phyloP scores from a whole-genome alignment of 2,888 invertebrate genomes.

The Apodemia duryi region DNA sequence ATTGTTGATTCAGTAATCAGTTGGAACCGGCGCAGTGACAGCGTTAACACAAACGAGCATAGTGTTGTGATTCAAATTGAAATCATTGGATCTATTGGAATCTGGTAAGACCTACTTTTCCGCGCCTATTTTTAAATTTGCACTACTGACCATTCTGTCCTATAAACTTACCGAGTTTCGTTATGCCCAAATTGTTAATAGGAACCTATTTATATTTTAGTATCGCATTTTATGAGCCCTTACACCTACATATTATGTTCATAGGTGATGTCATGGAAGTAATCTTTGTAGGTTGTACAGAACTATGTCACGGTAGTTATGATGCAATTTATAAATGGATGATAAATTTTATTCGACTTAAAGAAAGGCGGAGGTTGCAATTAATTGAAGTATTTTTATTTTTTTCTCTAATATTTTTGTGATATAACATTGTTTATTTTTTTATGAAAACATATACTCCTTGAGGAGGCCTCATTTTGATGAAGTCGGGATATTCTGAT shows the following conservation, averaged over 20 bases:
- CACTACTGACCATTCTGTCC: background rate
- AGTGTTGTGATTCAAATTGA: conserved; percentile 25
- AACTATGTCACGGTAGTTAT: background rate
- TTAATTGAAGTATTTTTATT: no score
- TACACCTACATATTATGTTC: conserved; percentile 8
- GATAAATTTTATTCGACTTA: background rate
- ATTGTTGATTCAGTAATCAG: conserved; percentile 13
- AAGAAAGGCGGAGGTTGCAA: no score
- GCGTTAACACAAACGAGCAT: background rate
- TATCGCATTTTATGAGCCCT: conserved; percentile 3
- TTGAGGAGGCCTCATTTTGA: no score
- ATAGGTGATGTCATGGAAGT: conserved; percentile 13
- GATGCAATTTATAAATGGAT: background rate
- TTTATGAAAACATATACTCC: no score
- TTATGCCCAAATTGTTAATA: conserved; percentile 11
- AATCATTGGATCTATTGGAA: conserved; percentile 22
- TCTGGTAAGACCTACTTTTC: conserved; percentile 28
- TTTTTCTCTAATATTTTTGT: no score
- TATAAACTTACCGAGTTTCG: background rate
- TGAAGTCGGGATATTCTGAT: no score
- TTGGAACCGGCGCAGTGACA: conserved; percentile 2
- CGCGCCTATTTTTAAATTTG: conserved; percentile 27
- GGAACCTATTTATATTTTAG: conserved; percentile 12
- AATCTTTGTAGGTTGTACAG: background rate
- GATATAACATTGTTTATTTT: no score